Evolutionary conservation across 2,888 invertebrate species (phyloP).

Genomic region (Periphyllus acericola): DNA sequence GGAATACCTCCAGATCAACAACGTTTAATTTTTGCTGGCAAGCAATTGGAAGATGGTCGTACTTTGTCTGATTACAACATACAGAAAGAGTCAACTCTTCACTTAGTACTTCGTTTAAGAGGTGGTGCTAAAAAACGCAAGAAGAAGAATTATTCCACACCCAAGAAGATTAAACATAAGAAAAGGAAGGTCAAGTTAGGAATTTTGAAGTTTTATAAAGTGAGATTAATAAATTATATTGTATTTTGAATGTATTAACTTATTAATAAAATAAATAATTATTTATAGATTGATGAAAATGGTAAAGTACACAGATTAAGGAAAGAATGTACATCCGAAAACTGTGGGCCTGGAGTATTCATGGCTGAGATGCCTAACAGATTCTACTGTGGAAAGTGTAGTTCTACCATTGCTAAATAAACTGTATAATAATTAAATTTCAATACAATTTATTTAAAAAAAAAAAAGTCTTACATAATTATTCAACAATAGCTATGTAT

Average conservation of each 20-base stretch:
- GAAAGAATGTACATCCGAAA: conserved; percentile 92
- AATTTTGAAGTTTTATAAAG: conserved; percentile 98
- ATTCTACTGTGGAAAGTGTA: conserved; percentile 99
- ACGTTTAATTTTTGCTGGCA: conserved; percentile 92
- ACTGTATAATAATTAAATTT: conserved; percentile 34
- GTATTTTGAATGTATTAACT: not conserved
- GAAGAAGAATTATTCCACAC: conserved; percentile 99
- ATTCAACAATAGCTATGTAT: not conserved
- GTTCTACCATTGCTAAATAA: conserved; percentile 79
- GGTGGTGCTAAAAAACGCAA: conserved; percentile 99
- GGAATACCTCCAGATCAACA: conserved; percentile 87
- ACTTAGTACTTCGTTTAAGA: conserved; percentile 86
- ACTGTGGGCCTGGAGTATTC: conserved; percentile 98
- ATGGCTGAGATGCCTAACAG: conserved; percentile 99
- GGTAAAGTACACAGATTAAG: conserved; percentile 97
- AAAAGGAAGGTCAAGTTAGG: conserved; percentile 99
- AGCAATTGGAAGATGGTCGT: conserved; percentile 94
- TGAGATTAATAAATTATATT: conserved; percentile 67
- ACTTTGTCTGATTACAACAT: conserved; percentile 95
- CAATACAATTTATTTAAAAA: conserved; percentile 28
- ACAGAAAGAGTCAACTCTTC: conserved; percentile 92
- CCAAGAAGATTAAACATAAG: conserved; percentile 99
- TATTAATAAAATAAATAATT: conserved; percentile 1
- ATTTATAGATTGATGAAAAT: conserved; percentile 92
- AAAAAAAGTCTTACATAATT: conserved; percentile 10